These are phyloP conservation scores for Panthera leo DNA, from an alignment of 2,113 vertebrate species.

Conservation along the genomic window DNA sequence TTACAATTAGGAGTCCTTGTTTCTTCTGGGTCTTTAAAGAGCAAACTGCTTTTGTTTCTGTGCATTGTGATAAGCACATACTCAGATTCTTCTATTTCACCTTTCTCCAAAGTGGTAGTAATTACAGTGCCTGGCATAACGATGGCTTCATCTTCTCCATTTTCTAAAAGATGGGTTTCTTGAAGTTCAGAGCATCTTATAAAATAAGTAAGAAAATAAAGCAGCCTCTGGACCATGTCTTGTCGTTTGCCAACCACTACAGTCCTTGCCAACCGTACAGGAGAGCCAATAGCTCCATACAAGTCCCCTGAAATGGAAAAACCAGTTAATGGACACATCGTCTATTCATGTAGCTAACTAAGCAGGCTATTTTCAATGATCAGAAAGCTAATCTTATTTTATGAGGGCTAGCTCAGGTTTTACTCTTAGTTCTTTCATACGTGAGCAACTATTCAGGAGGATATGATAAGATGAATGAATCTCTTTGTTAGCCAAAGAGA, in stretches of 20 bases:
- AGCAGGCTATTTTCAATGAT: constrained; percentile 5
- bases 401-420: neutral
- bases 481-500: neutral
- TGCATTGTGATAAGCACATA: constrained; percentile 98
- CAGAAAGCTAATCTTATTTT: neutral
- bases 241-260: constrained; percentile 95
- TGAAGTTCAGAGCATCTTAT: constrained; percentile 98
- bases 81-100: constrained; percentile 97
- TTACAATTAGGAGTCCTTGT: constrained; percentile 86
- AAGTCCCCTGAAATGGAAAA: constrained; percentile 90
- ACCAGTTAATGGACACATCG: constrained; percentile 25
- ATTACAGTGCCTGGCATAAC: constrained; percentile 98
- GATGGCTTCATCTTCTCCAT: constrained; percentile 95
- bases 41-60: constrained; percentile 92
- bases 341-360: constrained; percentile 20
- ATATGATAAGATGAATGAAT: neutral
- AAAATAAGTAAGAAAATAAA: constrained; percentile 98
- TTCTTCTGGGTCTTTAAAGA: constrained; percentile 86
- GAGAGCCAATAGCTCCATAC: constrained; percentile 97
- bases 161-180: constrained; percentile 95
- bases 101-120: constrained; percentile 95
- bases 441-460: neutral
- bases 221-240: constrained; percentile 96
- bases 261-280: constrained; percentile 94
- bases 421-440: constrained; percentile 32